Evolutionary conservation across 2,888 invertebrate genomes (phyloP).

Genomic region (Scrobipalpa costella): DNA sequence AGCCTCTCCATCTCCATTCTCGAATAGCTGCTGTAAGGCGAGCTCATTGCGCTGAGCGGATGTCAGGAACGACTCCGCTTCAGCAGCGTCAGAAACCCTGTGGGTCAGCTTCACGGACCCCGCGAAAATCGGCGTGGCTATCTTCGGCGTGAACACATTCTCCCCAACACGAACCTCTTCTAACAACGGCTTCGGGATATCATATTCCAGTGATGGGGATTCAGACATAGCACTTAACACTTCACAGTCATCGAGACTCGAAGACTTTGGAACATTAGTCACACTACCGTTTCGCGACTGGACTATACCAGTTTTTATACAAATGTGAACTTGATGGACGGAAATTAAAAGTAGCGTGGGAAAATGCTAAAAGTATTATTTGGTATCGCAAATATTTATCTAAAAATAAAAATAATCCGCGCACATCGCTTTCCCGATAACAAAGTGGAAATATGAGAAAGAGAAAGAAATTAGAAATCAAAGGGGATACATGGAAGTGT

Average conservation of each 20-base stretch:
- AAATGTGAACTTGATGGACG: background rate
- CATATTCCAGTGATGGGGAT: conserved; percentile 78
- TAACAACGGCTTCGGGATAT: conserved; percentile 68
- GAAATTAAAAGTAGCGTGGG: background rate
- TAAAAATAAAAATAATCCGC: conserved; percentile 3
- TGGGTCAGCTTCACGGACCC: conserved; percentile 69
- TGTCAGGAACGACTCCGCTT: conserved; percentile 67
- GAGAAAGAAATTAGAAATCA: background rate
- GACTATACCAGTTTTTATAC: conserved; percentile 6
- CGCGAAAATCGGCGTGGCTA: conserved; percentile 69
- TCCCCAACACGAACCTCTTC: conserved; percentile 56
- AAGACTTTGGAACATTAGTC: conserved; percentile 38
- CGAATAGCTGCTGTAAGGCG: conserved; percentile 69
- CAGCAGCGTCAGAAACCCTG: conserved; percentile 62
- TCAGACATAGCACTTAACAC: conserved; percentile 63
- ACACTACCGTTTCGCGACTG: conserved; percentile 27
- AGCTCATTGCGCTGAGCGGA: conserved; percentile 73
- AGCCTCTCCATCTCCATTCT: conserved; percentile 60
- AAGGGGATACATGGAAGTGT: background rate
- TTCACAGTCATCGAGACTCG: conserved; percentile 26
- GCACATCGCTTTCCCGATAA: background rate
- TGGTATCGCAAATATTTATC: background rate
- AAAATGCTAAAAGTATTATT: background rate
- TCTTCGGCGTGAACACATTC: conserved; percentile 75
- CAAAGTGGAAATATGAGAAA: conserved; percentile 1